Evolutionary conservation across 1,140 invertebrate genomes (phyloP), one percentile per base, ranked within the genome.

Genomic region (Drosophila quadrilineata): DNA sequence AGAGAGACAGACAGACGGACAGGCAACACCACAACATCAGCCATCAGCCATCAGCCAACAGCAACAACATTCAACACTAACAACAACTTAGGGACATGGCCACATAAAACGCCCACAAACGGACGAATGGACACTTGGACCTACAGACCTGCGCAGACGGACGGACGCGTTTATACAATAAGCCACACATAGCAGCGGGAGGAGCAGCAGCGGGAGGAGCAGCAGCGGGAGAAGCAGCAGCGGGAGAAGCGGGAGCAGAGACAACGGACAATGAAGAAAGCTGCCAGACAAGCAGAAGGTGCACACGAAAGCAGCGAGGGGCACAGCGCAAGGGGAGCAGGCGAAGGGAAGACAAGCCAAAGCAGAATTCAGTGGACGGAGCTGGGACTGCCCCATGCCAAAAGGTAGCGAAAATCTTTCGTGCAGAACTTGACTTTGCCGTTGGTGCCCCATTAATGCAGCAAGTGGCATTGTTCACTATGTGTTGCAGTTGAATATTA

Each of bases 371-470:
- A 53, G 59, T 50, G 53, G 58, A 63, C 48, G 31, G 19, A 38
- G 12, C 3, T 36, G 12, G 36, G 41, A 63, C 46, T 38, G 46
- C 22, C 38, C 19, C 52, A 31, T 40, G 64, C 26, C 57, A 53
- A 67, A 75, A 79, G 79, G 79, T 68, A 84, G 72, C 79, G 73
- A 79, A 84, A 84, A 68, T 85, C 79, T 85, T 79, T 84, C 79
- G 79, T 85, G 79, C 79, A 85, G 79, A 84, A 84, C 79, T 71
- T 63, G 54, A 54, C 41, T 68, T 21, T 60, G 64, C 54, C 49
- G 64, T 14, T 6, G n/a, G 29, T 45, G 41, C 28, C 45, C 26
- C 62, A 65, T 45, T 59, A 43, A 45, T 50, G 28, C 5, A 12
- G 14, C n/a, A 41, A 8, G 8, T 26, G 60, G 60, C 26, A 65